Evolutionary conservation across 2,888 invertebrate genomes (phyloP), one percentile per base, ranked within the genome.

Genomic region (Calephelis perditalis): DNA sequence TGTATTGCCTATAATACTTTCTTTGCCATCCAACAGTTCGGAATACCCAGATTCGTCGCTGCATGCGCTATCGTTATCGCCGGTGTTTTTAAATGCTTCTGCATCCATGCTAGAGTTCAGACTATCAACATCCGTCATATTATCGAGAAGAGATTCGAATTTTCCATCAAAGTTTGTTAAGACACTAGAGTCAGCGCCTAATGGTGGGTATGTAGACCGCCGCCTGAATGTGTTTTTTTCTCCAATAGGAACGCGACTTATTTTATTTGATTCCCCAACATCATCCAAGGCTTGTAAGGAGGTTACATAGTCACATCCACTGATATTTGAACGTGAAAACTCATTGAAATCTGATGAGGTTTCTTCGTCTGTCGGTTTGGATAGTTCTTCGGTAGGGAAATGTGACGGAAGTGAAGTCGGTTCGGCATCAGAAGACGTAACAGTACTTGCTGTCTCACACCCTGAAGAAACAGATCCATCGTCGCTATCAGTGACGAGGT

Each of bases 1-100:
- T 60, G 91, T 91, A 66, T 81, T 91, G 11, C 87, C 91, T 26
- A 91, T 88, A 59, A 89, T 78, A 67, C 90, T 89, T 26, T 91
- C 89, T 71, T 87, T 89, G 37, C 82, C 84, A 67, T 94, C 94
- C 66, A 94, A 84, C 62, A 92, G 92, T 78, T 97, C 97, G 40
- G 96, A 97, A 82, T 97, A 97, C 5, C 97, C 97, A 62, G 96
- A 97, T 80, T 98, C 97, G 74, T 97, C 97, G 79, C 96, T 96
- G 77, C 96, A 95, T 66, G 95, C 97, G 74, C 96, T 96, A 74
- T 94, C 94, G 68, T 92, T 94, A 72, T 95, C 95, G 58, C 93
- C 94, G 0, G 73, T 73, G 56, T 73, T 83, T 62, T 92, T 86
- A 52, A 91, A 90, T 3, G 87, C 91, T 68, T 92, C 92, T 7